Conservation (phyloP, 2,797 vertebrate species). For the Bradypus variegatus region DNA sequence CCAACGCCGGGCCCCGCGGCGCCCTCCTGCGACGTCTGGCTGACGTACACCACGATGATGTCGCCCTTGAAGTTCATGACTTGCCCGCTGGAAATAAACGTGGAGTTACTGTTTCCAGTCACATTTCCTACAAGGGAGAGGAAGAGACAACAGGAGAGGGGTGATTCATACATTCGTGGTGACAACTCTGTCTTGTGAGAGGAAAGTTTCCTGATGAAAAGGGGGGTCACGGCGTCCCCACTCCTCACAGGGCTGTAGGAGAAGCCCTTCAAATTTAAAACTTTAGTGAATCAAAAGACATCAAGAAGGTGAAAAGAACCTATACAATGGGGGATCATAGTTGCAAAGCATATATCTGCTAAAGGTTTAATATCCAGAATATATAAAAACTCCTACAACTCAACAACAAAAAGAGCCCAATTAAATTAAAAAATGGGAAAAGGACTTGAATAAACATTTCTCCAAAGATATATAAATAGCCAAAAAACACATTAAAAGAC, state of each 20-base stretch:
- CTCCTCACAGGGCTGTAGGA: not conserved
- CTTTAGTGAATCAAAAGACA: no score
- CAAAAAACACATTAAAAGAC: no score
- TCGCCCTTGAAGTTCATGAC: constrained; percentile 99
- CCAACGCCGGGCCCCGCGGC: constrained; percentile 18
- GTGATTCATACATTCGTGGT: constrained; percentile 49
- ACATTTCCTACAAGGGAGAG: constrained; percentile 82
- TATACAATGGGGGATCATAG: no score
- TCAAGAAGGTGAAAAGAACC: no score
- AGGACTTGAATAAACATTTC: no score
- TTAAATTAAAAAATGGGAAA: no score
- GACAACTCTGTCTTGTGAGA: constrained; percentile 32
- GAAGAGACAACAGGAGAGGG: constrained; percentile 23
- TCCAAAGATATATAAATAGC: no score
- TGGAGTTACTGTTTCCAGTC: constrained; percentile 95
- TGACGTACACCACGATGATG: constrained; percentile 95
- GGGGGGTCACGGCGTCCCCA: not conserved
- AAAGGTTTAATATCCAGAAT: no score
- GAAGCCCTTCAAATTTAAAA: not conserved
- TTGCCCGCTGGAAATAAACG: constrained; percentile 96
- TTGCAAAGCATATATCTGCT: no score
- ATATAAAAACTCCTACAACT: no score
- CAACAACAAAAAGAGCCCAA: no score
- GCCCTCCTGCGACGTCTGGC: constrained; percentile 84
- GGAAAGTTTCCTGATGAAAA: not conserved